Conservation (phyloP, 2,888 invertebrate species). For the Mythimna albipuncta region DNA sequence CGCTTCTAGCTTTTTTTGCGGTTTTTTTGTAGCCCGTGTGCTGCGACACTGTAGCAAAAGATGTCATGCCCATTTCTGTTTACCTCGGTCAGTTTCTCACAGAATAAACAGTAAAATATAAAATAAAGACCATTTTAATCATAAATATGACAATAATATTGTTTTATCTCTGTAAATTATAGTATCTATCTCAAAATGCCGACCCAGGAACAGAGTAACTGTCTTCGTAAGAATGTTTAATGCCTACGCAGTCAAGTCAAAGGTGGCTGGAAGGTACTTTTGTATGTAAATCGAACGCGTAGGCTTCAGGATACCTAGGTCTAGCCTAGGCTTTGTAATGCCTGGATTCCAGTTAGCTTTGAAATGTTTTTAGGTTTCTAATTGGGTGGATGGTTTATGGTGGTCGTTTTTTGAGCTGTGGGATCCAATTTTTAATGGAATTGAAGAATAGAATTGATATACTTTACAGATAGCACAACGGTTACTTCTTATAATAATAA, state of each 20-base stretch:
- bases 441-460: no score
- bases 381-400: slow-evolving; percentile 48
- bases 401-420: not conserved
- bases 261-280: slow-evolving; percentile 81
- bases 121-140: slow-evolving; percentile 34
- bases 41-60: slow-evolving; percentile 6
- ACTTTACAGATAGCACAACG: no score
- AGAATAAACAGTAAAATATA: slow-evolving; percentile 7
- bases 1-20: no score
- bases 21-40: no score
- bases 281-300: slow-evolving; percentile 89
- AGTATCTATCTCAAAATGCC: slow-evolving; percentile 56
- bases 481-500: no score
- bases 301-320: slow-evolving; percentile 75
- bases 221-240: slow-evolving; percentile 79
- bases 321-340: slow-evolving; percentile 75
- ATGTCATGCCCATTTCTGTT: slow-evolving; percentile 7
- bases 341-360: slow-evolving; percentile 72
- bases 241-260: slow-evolving; percentile 85
- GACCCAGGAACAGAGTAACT: slow-evolving; percentile 56
- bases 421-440: not conserved
- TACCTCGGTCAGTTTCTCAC: not conserved
- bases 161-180: slow-evolving; percentile 53
- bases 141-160: slow-evolving; percentile 58
- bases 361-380: slow-evolving; percentile 64